Evolutionary conservation across 2,888 invertebrate genomes (phyloP).

Genomic region (Mythimna loreyi): DNA sequence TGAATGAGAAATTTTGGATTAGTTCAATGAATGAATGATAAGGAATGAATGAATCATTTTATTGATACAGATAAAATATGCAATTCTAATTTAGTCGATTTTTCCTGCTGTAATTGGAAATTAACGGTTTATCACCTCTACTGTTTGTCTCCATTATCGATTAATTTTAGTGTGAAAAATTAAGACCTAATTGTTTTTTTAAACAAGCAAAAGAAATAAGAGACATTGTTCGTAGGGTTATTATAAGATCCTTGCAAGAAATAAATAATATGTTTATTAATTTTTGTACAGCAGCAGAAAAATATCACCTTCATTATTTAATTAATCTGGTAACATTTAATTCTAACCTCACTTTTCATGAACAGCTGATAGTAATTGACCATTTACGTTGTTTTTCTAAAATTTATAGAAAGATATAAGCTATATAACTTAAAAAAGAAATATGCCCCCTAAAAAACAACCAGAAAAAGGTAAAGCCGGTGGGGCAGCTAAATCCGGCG

Average conservation of each 20-base stretch:
- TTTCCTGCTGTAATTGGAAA: background rate
- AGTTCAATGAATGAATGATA: conserved; percentile 27
- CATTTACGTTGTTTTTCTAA: conserved; percentile 13
- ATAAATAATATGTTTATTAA: background rate
- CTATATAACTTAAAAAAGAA: conserved; percentile 30
- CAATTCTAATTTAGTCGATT: background rate
- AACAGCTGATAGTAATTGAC: conserved; percentile 32
- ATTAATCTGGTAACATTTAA: conserved; percentile 19
- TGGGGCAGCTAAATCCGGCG: conserved; percentile 82
- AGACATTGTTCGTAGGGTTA: too few species aligned
- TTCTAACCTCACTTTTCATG: conserved; percentile 29
- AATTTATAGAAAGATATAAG: background rate
- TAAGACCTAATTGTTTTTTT: background rate
- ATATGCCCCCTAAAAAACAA: conserved; percentile 95
- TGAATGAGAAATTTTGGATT: conserved; percentile 53
- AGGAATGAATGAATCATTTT: conserved; percentile 28
- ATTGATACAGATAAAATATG: conserved; percentile 10
- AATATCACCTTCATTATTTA: background rate
- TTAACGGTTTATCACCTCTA: conserved; percentile 28
- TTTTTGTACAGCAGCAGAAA: too few species aligned
- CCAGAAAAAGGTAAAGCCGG: conserved; percentile 91
- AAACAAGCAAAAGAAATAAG: background rate
- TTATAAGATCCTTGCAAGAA: too few species aligned
- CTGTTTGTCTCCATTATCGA: background rate
- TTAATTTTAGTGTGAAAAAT: background rate